Conservation (phyloP, 2,113 vertebrate species). For the Aix galericulata region DNA sequence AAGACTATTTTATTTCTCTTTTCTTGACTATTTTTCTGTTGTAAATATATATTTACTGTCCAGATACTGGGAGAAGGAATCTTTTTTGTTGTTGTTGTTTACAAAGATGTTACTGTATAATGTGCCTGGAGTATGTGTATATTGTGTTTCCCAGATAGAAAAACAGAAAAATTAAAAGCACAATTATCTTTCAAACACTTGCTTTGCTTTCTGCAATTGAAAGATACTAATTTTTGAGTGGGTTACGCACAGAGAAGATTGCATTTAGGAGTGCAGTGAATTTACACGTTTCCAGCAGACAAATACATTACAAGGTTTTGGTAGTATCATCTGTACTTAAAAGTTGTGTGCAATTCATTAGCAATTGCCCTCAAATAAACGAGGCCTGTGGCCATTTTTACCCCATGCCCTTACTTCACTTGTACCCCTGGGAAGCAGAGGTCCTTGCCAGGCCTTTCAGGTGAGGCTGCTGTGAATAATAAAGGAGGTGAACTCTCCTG, state of each 20-base stretch:
- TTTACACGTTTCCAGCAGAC: not conserved
- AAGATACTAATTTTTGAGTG: not conserved
- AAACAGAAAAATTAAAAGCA: slow-evolving; percentile 42
- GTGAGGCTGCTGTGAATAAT: accelerated
- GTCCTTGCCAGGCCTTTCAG: not conserved
- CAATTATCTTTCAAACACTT: slow-evolving; percentile 34
- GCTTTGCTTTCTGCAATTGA: not conserved
- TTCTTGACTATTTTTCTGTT: slow-evolving; percentile 67
- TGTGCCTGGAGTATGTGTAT: slow-evolving; percentile 39
- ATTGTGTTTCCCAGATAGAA: slow-evolving; percentile 38
- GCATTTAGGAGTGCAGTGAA: not conserved
- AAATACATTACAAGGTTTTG: not conserved
- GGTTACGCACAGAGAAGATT: not conserved
- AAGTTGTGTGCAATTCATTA: not conserved
- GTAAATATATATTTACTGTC: slow-evolving; percentile 66
- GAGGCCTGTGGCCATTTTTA: not conserved
- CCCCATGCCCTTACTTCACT: not conserved
- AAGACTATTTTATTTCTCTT: slow-evolving; percentile 31
- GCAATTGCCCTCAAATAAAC: not conserved
- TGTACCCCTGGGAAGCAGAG: not conserved
- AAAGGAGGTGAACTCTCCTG: not conserved
- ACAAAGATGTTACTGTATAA: slow-evolving; percentile 53
- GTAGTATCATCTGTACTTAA: not conserved
- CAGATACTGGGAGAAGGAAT: not conserved
- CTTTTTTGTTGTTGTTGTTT: not conserved